A percentile compares a stretch with the other conserved stretches of the same genome.
Evolutionary conservation across 2,113 vertebrate species (phyloP).

Genomic region (Pollachius pollachius): DNA sequence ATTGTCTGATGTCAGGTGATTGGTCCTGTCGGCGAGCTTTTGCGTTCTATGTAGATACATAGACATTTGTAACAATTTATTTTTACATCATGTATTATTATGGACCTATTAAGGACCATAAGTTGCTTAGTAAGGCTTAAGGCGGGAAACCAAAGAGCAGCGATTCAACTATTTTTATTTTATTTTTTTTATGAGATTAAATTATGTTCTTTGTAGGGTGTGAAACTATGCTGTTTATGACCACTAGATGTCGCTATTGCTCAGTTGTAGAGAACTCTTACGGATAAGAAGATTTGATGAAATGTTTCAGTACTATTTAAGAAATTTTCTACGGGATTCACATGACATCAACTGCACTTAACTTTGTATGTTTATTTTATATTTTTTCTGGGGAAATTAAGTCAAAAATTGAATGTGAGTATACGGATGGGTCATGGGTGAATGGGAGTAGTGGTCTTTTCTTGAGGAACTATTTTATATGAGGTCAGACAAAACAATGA

Average conservation of each 20-base stretch:
- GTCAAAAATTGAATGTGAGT: conserved; percentile 19
- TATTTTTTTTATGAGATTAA: background rate
- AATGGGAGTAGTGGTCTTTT: conserved; percentile 11
- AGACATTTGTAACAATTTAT: no score
- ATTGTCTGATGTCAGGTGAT: conserved; percentile 9
- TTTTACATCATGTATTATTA: no score
- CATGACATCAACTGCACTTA: conserved; percentile 46
- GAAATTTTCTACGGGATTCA: conserved; percentile 10
- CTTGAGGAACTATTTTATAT: conserved; percentile 24
- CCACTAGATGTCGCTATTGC: conserved; percentile 52
- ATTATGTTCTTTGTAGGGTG: conserved; percentile 1
- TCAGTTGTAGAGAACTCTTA: conserved; percentile 1
- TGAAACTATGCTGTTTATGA: conserved; percentile 11
- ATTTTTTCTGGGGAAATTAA: conserved; percentile 42
- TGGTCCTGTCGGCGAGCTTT: background rate
- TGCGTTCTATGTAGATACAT: no score
- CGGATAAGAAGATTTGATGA: conserved; percentile 15
- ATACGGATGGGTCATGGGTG: conserved; percentile 8
- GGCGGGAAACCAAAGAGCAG: no score
- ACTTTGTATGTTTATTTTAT: conserved; percentile 38
- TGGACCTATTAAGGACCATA: no score
- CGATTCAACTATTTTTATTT: background rate
- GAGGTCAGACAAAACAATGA: background rate
- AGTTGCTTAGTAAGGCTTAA: no score
- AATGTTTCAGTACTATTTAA: conserved; percentile 25